These are phyloP conservation scores for Etia nguti DNA, from an alignment of 2,113 vertebrate genomes.

Conservation along the genomic window DNA sequence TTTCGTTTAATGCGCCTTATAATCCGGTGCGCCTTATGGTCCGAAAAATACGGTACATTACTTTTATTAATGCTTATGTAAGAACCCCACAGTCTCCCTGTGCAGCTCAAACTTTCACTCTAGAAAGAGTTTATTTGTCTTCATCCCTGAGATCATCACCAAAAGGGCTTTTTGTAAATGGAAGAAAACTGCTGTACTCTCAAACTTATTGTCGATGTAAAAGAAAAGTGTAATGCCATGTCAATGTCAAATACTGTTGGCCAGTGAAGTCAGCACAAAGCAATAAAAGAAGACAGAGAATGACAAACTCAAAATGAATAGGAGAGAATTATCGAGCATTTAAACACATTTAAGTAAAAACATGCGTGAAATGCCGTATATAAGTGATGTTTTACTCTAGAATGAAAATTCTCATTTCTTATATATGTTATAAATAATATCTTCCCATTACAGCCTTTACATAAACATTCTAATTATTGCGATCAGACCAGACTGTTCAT, in stretches of 20 bases:
- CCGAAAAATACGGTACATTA: background rate
- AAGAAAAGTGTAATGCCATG: background rate
- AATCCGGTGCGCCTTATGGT: no score
- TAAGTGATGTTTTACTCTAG: background rate
- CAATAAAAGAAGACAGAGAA: background rate
- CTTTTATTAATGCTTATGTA: background rate
- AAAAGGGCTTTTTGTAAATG: background rate
- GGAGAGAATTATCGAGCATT: background rate
- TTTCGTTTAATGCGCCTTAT: no score
- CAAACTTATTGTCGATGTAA: background rate
- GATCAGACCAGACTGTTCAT: background rate
- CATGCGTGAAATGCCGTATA: background rate
- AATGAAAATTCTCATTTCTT: background rate
- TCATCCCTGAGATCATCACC: background rate
- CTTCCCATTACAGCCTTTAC: background rate
- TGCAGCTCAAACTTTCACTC: background rate
- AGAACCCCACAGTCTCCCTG: background rate
- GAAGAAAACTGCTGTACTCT: background rate
- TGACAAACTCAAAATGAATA: background rate
- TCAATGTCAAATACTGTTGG: background rate
- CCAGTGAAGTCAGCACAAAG: background rate
- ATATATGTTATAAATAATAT: background rate
- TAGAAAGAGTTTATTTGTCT: background rate
- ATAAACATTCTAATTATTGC: background rate
- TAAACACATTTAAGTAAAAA: background rate